Base-by-base conservation (phyloP, 1,140 invertebrate genomes). In the roundworm (Caenorhabditis elegans) region DNA sequence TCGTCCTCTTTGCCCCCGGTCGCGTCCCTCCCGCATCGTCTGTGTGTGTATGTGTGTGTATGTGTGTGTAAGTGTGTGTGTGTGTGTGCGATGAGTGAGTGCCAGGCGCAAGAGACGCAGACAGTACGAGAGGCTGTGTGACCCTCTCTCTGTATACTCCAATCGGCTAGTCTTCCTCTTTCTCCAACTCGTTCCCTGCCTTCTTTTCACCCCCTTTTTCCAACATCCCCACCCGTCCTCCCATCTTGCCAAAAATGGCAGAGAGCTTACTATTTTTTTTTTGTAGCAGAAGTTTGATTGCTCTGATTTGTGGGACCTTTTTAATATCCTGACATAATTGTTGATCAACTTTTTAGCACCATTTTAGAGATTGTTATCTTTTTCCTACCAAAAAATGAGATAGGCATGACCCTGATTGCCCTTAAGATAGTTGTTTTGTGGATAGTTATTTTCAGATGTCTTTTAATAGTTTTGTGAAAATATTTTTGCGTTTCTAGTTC, bases 151-250 rank as follows among this genome's bases (percentile, higher is more conserved):
- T 39, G 26, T 22, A 36, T 43, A 36, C 34, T 70, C 60, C 34
- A 22, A 70, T 70, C 60, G 60, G 60, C 60, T 70, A 70, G 60
- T 70, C 60, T 70, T 43, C 34, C 22, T 70, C 34, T 70, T 70
- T 70, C 60, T 70, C 60, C 60, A 70, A 70, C 60, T 70, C 60
- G 60, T 39, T 39, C 60, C 26, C 28, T 34, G 11, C 53, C 53
- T 5, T 22, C 13, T 24, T 22, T 55, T 17, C 24, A 26, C 19
- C 17, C 34, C 22, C 26, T 39, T 13, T 17, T 8, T n/a, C 60
- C 60, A 13, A 13, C 34, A 36, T 43, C 34, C 60, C 34, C n/a
- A 22, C 1, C 11, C 26, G 10, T 10, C 34, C 60, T 31, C 28
- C 60, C 8, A 19, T 43, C 13, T 15, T 13, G 5, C 13, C 5